Evolutionary conservation across 1,140 invertebrate species (phyloP), one percentile per base, ranked within the genome.

Genomic region (Nebria ingens): DNA sequence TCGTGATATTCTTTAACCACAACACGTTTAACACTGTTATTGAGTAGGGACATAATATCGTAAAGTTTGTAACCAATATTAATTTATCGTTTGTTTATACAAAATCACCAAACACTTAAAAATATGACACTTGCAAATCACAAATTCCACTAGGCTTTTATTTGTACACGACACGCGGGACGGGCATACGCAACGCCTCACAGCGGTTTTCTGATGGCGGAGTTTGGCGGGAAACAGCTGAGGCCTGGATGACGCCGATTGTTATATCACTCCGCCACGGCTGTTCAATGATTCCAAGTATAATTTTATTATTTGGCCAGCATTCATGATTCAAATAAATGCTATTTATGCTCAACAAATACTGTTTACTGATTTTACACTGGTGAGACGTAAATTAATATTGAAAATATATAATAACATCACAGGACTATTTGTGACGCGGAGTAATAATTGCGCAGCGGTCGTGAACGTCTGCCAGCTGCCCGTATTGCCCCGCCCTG

Each of bases 221-320:
- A 69, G 72, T 74, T 78, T 79, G 77, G 77, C 78, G 78, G 79
- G 78, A 80, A 81, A 81, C 79, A 81, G 79, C 79, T 80, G 78
- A 79, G 78, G 71, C 69, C 72, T 58, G 64, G 67, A 66, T 64
- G 68, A 69, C 68, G 69, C 66, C 67, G 68, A 62, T 61, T 64
- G 66, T 58, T 67, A 59, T 65, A 73, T 74, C 68, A 73, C 70
- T 76, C 68, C 73, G 73, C 74, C 62, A 62, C 65, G 64, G 68
- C 66, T 63, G 40, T 45, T 45, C 40, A 45, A 45, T 45, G 40
- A 9, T 45, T 45, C 3, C 15, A 21, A 9, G 2, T n/a, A 17
- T 52, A 34, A 52, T 9, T 21, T 15, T 12, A n/a, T 29, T 52
- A 51, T 51, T 13, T 55, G 51, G 20, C 54, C n/a, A n/a, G n/a